A percentile compares a stretch with the other conserved stretches of the same genome.
phyloP scores from a whole-genome alignment of 2,797 vertebrate species.

The Sebastes diploproa region DNA sequence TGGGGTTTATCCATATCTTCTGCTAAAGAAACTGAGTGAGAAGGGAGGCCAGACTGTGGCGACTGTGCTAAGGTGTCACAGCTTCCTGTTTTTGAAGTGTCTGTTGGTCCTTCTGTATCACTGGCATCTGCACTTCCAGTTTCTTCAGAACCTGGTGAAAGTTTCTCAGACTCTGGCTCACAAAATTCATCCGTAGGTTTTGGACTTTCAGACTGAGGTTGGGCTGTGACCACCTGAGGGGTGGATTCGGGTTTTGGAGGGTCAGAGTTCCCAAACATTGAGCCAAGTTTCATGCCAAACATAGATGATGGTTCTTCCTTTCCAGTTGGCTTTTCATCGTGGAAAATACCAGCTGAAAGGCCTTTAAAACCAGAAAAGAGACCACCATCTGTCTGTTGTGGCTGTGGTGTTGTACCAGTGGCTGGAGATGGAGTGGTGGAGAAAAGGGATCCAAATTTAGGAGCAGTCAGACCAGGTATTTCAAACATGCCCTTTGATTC shows the following conservation, averaged over 20 bases:
- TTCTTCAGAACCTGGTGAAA: conserved; percentile 67
- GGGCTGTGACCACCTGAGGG: conserved; percentile 53
- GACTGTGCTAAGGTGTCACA: conserved; percentile 64
- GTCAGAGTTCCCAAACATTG: conserved; percentile 79
- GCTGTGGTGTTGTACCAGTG: conserved; percentile 48
- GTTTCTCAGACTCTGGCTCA: conserved; percentile 63
- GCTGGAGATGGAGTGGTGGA: conserved; percentile 74
- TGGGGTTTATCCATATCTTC: conserved; percentile 56
- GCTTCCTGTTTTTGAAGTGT: conserved; percentile 72
- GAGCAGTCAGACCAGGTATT: conserved; percentile 75
- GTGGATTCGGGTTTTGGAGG: conserved; percentile 57
- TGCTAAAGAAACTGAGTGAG: conserved; percentile 40
- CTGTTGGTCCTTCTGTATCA: conserved; percentile 72
- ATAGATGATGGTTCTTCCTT: conserved; percentile 75
- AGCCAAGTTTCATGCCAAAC: conserved; percentile 83
- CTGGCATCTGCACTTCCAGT: conserved; percentile 76
- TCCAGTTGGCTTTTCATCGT: conserved; percentile 81
- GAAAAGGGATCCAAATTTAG: conserved; percentile 89
- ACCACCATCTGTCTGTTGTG: conserved; percentile 72
- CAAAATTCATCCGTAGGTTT: conserved; percentile 37
- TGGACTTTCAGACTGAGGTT: conserved; percentile 62
- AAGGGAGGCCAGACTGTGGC: conserved; percentile 48
- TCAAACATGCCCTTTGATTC: conserved; percentile 81
- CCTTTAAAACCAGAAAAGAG: conserved; percentile 89
- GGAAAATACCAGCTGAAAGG: conserved; percentile 88